These are phyloP conservation scores for Amphimedon queenslandica DNA, from an alignment of 37 sponge, comb jelly and placozoan species.

Conservation along the genomic window DNA sequence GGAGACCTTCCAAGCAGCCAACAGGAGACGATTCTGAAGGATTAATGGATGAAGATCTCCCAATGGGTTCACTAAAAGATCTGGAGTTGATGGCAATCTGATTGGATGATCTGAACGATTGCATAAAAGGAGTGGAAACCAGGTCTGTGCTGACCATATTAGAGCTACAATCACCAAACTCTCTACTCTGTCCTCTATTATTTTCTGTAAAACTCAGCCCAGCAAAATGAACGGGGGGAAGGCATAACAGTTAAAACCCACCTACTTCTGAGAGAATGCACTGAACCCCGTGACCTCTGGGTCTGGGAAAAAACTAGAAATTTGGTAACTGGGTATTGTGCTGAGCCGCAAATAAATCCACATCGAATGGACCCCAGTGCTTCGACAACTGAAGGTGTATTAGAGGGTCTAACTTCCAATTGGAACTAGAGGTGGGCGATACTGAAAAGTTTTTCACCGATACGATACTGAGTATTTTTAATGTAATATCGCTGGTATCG, in stretches of 20 bases:
- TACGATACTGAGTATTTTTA: no score
- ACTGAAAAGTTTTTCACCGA: no score
- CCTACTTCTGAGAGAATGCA: conserved; percentile 21
- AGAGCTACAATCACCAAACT: conserved; percentile 31
- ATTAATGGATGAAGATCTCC: conserved; percentile 7
- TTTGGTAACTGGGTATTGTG: conserved; percentile 41
- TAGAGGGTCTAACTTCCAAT: conserved; percentile 24
- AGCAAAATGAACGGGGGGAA: conserved; percentile 59
- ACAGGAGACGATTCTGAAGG: neutral
- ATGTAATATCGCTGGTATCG: no score
- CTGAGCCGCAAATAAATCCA: conserved; percentile 47
- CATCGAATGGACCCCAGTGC: conserved; percentile 13
- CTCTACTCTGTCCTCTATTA: conserved; percentile 1
- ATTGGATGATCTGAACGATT: conserved; percentile 7
- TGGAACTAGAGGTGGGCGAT: conserved; percentile 9
- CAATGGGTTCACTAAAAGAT: conserved; percentile 25
- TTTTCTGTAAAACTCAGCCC: conserved; percentile 35
- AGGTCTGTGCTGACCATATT: conserved; percentile 26
- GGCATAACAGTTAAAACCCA: conserved; percentile 20
- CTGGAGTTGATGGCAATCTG: neutral
- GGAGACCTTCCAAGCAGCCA: conserved; percentile 62
- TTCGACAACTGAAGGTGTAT: neutral
- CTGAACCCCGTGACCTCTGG: conserved; percentile 29
- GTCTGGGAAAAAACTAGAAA: conserved; percentile 48
- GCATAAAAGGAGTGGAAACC: conserved; percentile 44